Evolutionary conservation across 2,797 vertebrate species (phyloP).

Genomic region (Sebastes iracundus): DNA sequence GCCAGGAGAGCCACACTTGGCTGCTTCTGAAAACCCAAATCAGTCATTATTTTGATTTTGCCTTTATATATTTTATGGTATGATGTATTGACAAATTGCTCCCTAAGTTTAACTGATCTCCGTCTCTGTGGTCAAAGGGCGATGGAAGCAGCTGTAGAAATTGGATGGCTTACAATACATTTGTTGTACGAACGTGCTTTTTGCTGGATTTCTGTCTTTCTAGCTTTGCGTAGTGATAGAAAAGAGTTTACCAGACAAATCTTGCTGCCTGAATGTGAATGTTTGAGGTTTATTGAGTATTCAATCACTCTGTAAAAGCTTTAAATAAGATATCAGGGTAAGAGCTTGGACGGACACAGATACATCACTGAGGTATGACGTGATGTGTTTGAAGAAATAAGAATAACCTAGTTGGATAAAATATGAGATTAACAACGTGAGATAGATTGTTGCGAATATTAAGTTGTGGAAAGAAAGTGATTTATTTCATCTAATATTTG

Average conservation of each 20-base stretch:
- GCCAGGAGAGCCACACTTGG: slow-evolving; percentile 33
- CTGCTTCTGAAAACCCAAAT: slow-evolving; percentile 43
- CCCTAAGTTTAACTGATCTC: slow-evolving; percentile 21
- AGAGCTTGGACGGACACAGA: background rate
- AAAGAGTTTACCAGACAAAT: slow-evolving; percentile 43
- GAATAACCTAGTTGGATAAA: background rate
- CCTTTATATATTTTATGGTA: slow-evolving; percentile 48
- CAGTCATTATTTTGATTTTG: slow-evolving; percentile 49
- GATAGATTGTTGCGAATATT: background rate
- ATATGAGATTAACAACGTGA: background rate
- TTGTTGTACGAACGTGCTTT: slow-evolving; percentile 31
- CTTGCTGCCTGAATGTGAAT: slow-evolving; percentile 15
- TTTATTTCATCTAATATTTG: background rate
- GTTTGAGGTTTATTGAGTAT: slow-evolving; percentile 63
- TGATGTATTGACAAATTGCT: slow-evolving; percentile 52
- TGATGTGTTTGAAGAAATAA: slow-evolving; percentile 20
- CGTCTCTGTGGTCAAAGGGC: slow-evolving; percentile 37
- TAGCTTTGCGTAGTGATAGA: slow-evolving; percentile 41
- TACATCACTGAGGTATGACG: slow-evolving; percentile 8
- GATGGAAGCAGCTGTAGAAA: slow-evolving; percentile 51
- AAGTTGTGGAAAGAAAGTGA: background rate
- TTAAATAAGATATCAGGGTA: slow-evolving; percentile 37
- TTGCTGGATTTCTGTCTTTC: slow-evolving; percentile 38
- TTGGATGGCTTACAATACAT: slow-evolving; percentile 46
- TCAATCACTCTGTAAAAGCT: slow-evolving; percentile 44